Evolutionary conservation across 2,888 invertebrate genomes (phyloP).

Genomic region (Cryptophagus acutangulus): DNA sequence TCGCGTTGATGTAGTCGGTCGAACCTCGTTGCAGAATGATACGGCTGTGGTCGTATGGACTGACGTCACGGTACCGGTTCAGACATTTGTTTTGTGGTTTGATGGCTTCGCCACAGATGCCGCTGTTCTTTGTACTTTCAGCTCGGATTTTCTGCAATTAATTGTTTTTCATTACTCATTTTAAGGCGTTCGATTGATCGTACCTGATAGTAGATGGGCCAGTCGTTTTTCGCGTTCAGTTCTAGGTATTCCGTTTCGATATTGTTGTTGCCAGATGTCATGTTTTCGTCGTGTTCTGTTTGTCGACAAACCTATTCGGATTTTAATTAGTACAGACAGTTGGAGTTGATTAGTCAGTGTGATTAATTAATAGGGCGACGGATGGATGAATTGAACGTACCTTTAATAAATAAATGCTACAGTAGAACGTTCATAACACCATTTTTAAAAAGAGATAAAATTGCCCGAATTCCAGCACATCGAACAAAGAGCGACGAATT

Average conservation of each 20-base stretch:
- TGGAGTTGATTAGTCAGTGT: too few relatives aligned
- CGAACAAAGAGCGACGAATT: too few relatives aligned
- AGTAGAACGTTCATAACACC: too few relatives aligned
- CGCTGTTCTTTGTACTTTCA: constrained; percentile 61
- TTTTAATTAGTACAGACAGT: too few relatives aligned
- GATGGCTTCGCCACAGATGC: constrained; percentile 65
- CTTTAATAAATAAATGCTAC: too few relatives aligned
- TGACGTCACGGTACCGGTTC: constrained; percentile 93
- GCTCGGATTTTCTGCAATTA: constrained; percentile 67
- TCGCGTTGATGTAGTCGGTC: constrained; percentile 93
- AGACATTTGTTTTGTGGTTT: constrained; percentile 73
- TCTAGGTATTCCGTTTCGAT: constrained; percentile 71
- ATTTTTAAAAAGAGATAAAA: too few relatives aligned
- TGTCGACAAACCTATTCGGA: too few relatives aligned
- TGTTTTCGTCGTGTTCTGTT: too few relatives aligned
- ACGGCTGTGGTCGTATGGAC: constrained; percentile 91
- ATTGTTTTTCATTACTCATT: neutral
- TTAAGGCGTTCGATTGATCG: too few relatives aligned
- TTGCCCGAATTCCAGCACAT: too few relatives aligned
- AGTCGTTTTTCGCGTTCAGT: constrained; percentile 64
- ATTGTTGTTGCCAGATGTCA: constrained; percentile 48
- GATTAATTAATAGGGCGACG: too few relatives aligned
- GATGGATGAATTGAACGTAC: too few relatives aligned
- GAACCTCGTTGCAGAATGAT: constrained; percentile 69
- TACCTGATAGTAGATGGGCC: constrained; percentile 72